Evolutionary conservation across 2,797 vertebrate species (phyloP).

Genomic region (Arnoldichthys spilopterus): DNA sequence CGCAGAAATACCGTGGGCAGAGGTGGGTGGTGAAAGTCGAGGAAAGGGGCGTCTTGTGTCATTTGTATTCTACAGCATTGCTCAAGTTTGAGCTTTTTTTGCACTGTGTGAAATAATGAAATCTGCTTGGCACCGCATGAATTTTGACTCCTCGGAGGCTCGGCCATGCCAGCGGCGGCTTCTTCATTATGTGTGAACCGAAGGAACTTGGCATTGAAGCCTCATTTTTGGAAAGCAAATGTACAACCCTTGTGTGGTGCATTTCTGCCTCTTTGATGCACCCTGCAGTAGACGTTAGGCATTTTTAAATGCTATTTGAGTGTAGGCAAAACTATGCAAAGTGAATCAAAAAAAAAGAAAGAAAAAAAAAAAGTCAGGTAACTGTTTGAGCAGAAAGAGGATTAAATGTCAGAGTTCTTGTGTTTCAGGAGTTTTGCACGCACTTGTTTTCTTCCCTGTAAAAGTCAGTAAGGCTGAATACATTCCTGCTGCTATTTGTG

Average conservation of each 20-base stretch:
- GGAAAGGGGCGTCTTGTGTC: background rate
- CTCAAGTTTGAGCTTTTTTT: background rate
- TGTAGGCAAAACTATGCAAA: conserved; percentile 52
- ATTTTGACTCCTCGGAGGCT: background rate
- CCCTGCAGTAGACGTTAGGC: background rate
- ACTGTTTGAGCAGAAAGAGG: conserved; percentile 45
- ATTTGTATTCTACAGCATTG: background rate
- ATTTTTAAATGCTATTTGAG: conserved; percentile 14
- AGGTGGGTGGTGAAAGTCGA: background rate
- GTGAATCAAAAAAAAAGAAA: conserved; percentile 16
- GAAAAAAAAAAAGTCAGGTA: conserved; percentile 8
- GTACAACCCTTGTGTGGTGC: background rate
- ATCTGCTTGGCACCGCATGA: background rate
- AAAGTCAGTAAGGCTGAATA: background rate
- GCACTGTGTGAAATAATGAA: background rate
- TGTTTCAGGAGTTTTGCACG: conserved; percentile 18
- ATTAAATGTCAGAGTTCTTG: conserved; percentile 42
- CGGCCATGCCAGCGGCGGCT: background rate
- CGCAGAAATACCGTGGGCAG: background rate
- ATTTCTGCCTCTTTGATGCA: background rate
- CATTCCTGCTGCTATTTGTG: conserved; percentile 35
- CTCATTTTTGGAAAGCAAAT: conserved; percentile 19
- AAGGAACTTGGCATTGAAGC: background rate
- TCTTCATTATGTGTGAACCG: background rate
- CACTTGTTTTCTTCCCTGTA: conserved; percentile 6